phyloP scores from a whole-genome alignment of 2,797 vertebrate genomes.

The Tarsius wallacei region DNA sequence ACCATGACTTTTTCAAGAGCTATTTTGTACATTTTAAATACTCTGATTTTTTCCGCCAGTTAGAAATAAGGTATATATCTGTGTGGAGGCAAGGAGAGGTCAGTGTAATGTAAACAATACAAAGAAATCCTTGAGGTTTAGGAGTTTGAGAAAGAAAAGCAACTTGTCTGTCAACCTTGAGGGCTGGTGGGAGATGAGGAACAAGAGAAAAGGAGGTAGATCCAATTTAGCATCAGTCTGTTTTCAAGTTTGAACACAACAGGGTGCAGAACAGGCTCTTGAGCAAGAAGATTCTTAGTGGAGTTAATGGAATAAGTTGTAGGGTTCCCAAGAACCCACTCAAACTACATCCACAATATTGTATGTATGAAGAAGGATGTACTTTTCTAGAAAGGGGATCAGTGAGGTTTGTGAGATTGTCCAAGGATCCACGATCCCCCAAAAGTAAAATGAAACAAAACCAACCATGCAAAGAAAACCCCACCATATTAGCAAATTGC shows the following conservation, averaged over 20 bases:
- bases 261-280: not conserved
- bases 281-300: not conserved
- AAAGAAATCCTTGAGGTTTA: not conserved
- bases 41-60: not conserved
- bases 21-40: not conserved
- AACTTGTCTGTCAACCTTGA: not conserved
- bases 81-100: not conserved
- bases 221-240: not conserved
- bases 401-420: not conserved
- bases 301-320: not conserved
- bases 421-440: not conserved
- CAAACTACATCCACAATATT: not conserved
- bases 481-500: not conserved
- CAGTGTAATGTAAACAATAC: not conserved
- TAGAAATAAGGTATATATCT: not conserved
- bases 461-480: not conserved
- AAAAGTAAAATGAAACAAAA: constrained; percentile 26
- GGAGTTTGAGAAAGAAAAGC: constrained; percentile 5
- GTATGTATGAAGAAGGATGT: not conserved
- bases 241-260: not conserved
- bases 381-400: not conserved
- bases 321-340: not conserved
- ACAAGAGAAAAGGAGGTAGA: not conserved
- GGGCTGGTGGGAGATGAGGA: not conserved
- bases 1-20: not conserved